Conservation (phyloP, 1,140 invertebrate genomes). For the Lutraria rhynchaena region DNA sequence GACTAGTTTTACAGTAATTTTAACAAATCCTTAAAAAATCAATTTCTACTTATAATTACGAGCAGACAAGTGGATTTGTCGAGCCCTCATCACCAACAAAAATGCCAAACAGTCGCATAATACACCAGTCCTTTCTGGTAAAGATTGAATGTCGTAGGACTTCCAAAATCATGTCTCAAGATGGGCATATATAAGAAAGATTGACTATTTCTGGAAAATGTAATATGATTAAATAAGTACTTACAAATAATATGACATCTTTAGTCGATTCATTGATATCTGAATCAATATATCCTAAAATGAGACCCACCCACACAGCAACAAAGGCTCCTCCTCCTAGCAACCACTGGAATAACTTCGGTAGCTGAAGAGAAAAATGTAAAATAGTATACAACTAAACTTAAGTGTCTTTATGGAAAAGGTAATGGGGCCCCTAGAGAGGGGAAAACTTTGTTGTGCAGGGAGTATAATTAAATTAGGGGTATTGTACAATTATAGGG, state of each 20-base stretch:
- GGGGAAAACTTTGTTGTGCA: background rate
- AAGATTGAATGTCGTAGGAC: too few relatives aligned
- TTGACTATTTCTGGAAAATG: too few relatives aligned
- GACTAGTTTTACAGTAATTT: too few relatives aligned
- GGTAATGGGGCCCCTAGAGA: background rate
- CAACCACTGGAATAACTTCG: slow-evolving; percentile 92
- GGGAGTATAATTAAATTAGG: background rate
- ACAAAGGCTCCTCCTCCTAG: slow-evolving; percentile 85
- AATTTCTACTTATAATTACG: too few relatives aligned
- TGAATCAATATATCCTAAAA: slow-evolving; percentile 84
- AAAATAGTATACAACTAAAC: background rate
- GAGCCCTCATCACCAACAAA: too few relatives aligned
- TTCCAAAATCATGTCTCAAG: too few relatives aligned
- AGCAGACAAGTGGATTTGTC: too few relatives aligned
- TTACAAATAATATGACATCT: slow-evolving; percentile 83
- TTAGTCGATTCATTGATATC: slow-evolving; percentile 85
- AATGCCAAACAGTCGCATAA: too few relatives aligned
- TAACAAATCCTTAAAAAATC: too few relatives aligned
- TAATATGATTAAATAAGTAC: too few relatives aligned
- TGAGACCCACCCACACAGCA: slow-evolving; percentile 85
- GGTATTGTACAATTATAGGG: background rate
- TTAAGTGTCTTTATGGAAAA: background rate
- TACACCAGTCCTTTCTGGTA: too few relatives aligned
- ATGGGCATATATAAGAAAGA: too few relatives aligned
- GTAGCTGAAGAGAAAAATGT: slow-evolving; percentile 64